Conservation (phyloP, 1,140 invertebrate species). For the Aphis craccivora region DNA sequence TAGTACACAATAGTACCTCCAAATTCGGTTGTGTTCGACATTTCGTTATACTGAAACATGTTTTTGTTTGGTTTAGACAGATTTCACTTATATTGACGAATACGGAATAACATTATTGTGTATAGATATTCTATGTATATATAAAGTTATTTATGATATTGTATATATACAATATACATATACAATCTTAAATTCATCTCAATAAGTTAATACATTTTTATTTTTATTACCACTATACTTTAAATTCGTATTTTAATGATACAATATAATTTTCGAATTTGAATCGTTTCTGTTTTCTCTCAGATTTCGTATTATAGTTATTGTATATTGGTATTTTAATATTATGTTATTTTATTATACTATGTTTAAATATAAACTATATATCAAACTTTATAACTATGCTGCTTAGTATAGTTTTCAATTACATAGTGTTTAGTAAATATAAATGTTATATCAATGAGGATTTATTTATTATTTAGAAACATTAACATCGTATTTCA, state of each 20-base stretch:
- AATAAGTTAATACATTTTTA: not conserved
- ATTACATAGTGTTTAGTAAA: not conserved
- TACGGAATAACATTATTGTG: not conserved
- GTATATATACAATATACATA: not conserved
- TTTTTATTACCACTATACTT: conserved; percentile 1
- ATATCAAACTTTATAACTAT: not conserved
- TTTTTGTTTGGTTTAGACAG: not conserved
- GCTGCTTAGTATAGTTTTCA: not conserved
- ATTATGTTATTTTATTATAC: not conserved
- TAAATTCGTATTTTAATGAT: not conserved
- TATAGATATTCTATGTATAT: not conserved
- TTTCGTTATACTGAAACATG: not conserved
- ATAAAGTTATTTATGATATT: not conserved
- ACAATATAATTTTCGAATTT: not conserved
- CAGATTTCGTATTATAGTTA: not conserved
- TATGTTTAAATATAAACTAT: not conserved
- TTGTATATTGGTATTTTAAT: conserved; percentile 2
- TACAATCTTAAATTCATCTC: not conserved
- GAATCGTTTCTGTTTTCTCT: not conserved
- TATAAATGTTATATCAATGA: not conserved
- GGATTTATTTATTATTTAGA: not conserved
- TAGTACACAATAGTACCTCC: not conserved
- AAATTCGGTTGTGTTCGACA: not conserved
- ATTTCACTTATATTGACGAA: not conserved
- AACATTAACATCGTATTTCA: not conserved